A percentile compares a stretch with the other conserved stretches of the same genome.
These are phyloP conservation scores for Nephrotoma appendiculata DNA, from an alignment of 2,888 invertebrate genomes.

Conservation along the genomic window DNA sequence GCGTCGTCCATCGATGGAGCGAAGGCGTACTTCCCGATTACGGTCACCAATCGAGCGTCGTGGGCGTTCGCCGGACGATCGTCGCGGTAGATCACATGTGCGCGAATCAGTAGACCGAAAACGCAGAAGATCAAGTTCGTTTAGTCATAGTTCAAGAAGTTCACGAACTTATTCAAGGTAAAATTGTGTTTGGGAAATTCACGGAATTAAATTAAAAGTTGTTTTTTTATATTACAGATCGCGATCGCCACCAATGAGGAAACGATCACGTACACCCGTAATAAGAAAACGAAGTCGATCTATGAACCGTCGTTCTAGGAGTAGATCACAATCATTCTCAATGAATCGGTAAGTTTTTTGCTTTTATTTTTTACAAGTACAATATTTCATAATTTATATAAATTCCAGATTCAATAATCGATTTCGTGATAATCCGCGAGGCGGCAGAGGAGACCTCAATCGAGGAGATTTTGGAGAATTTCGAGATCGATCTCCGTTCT, in stretches of 20 bases:
- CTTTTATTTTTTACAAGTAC: not conserved
- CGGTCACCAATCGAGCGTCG: slow-evolving; percentile 18
- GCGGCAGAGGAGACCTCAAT: not conserved
- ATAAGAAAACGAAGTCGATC: not conserved
- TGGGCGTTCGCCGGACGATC: slow-evolving; percentile 27
- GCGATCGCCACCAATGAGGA: slow-evolving; percentile 15
- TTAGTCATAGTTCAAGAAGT: slow-evolving; percentile 13
- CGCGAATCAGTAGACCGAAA: slow-evolving; percentile 18
- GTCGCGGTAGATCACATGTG: slow-evolving; percentile 31
- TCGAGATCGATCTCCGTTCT: not conserved
- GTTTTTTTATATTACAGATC: slow-evolving; percentile 14
- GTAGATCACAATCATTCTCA: slow-evolving; percentile 19
- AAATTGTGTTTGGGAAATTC: not conserved
- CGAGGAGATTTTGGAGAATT: slow-evolving; percentile 1
- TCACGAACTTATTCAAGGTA: slow-evolving; percentile 17
- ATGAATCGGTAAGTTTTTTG: slow-evolving; percentile 16
- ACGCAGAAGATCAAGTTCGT: slow-evolving; percentile 15
- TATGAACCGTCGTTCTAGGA: slow-evolving; percentile 18
- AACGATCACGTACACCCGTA: slow-evolving; percentile 18
- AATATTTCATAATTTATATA: not conserved
- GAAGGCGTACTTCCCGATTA: slow-evolving; percentile 21
- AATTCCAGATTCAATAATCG: not conserved
- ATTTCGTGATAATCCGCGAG: not conserved
- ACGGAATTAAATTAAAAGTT: not conserved
- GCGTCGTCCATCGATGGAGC: slow-evolving; percentile 19